These are phyloP conservation scores for Sussaba pulchella DNA, from an alignment of 2,888 invertebrate species.

Conservation along the genomic window DNA sequence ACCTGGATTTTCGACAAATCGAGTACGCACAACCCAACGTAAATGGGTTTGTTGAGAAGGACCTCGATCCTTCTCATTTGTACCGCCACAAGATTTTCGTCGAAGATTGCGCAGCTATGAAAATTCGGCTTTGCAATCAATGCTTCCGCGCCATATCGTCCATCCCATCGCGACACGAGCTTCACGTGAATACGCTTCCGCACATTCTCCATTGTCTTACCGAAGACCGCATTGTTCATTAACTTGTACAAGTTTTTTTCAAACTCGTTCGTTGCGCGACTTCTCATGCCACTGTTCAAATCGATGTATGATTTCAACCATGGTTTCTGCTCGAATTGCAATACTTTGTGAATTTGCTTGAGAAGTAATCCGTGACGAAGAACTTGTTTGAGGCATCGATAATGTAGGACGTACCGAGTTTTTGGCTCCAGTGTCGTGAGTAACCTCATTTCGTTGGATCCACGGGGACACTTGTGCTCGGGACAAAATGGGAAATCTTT, in stretches of 20 bases:
- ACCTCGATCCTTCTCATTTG: constrained; percentile 73
- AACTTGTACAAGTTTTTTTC: constrained; percentile 75
- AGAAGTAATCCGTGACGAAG: constrained; percentile 61
- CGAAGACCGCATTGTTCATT: constrained; percentile 76
- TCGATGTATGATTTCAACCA: constrained; percentile 81
- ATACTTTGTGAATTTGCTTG: constrained; percentile 75
- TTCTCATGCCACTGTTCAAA: constrained; percentile 79
- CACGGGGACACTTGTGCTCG: constrained; percentile 69
- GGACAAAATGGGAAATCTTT: constrained; percentile 78
- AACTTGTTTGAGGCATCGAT: constrained; percentile 42
- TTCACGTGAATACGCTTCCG: constrained; percentile 76
- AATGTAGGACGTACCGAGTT: constrained; percentile 29
- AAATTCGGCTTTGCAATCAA: constrained; percentile 76
- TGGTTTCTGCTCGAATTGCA: constrained; percentile 79
- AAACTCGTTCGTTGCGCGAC: constrained; percentile 75
- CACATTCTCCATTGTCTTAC: constrained; percentile 72
- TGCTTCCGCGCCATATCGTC: constrained; percentile 75
- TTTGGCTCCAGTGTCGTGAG: constrained; percentile 66
- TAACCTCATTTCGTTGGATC: constrained; percentile 68
- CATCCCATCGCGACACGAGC: constrained; percentile 76
- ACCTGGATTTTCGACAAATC: constrained; percentile 65
- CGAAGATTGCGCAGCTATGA: constrained; percentile 75
- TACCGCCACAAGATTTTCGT: constrained; percentile 78
- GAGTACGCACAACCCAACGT: constrained; percentile 51
- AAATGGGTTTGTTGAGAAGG: constrained; percentile 68